These are phyloP conservation scores for Ageneiosus marmoratus DNA, from an alignment of 2,113 vertebrate species.

Conservation along the genomic window DNA sequence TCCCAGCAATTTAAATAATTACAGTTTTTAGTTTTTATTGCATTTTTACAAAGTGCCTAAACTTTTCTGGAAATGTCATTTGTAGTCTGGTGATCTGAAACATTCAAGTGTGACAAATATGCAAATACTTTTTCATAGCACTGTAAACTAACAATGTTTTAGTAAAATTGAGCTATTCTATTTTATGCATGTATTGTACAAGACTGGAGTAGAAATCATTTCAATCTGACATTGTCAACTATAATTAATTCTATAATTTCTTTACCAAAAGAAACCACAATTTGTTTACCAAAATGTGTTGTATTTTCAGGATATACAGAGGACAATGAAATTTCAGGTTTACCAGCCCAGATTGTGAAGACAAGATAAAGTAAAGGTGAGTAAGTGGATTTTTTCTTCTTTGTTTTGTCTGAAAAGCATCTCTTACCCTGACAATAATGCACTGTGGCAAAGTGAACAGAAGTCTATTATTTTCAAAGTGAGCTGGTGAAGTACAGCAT, in stretches of 20 bases:
- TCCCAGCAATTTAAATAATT: too few species aligned
- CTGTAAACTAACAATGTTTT: neutral
- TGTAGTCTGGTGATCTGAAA: too few species aligned
- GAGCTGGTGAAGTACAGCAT: neutral
- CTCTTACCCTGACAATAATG: neutral
- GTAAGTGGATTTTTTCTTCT: neutral
- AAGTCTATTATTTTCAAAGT: neutral
- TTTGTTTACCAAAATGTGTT: neutral
- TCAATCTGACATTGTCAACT: too few species aligned
- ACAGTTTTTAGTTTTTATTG: too few species aligned
- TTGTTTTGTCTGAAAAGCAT: neutral
- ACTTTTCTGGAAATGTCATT: too few species aligned
- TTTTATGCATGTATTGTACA: neutral
- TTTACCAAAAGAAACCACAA: neutral
- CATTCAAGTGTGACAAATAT: too few species aligned
- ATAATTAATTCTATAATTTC: too few species aligned
- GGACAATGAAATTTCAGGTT: neutral
- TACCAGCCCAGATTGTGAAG: neutral
- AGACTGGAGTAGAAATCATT: neutral
- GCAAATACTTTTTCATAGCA: too few species aligned
- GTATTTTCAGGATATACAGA: neutral
- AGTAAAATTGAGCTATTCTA: neutral
- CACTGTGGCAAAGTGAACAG: neutral
- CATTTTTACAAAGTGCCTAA: too few species aligned
- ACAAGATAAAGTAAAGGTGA: neutral